Evolutionary conservation across 35 echinoderm and acorn worm genomes (phyloP).

Genomic region (Lytechinus variegatus): DNA sequence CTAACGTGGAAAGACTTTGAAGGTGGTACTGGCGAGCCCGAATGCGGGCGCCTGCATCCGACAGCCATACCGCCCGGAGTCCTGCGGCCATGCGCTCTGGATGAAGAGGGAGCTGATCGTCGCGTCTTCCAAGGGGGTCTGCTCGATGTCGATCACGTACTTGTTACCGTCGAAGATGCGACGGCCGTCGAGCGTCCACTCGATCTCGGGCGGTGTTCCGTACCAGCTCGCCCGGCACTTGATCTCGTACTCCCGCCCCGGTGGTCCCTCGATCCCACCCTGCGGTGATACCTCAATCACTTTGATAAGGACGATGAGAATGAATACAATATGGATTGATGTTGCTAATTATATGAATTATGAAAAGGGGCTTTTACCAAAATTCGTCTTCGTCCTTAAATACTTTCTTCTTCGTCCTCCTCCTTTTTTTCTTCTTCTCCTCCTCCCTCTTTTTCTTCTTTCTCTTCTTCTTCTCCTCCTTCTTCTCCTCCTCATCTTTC

Average conservation of each 20-base stretch:
- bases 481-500: no score
- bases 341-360: no score
- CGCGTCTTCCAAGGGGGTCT: conserved; percentile 25
- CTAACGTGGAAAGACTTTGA: background rate
- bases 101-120: conserved; percentile 27
- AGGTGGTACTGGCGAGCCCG: conserved; percentile 18
- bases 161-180: conserved; percentile 39
- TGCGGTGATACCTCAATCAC: conserved; percentile 2
- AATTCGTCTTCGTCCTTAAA: no score
- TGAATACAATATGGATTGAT: no score
- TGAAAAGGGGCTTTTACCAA: no score
- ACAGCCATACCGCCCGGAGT: conserved; percentile 23
- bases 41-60: conserved; percentile 34
- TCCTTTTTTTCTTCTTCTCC: no score
- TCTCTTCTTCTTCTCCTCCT: no score
- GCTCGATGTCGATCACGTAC: conserved; percentile 36
- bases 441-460: no score
- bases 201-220: background rate
- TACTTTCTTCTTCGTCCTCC: no score
- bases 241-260: conserved; percentile 38
- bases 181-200: conserved; percentile 37
- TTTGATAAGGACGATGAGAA: background rate
- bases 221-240: conserved; percentile 38
- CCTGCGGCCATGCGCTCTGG: background rate
- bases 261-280: background rate